Base-by-base conservation (phyloP, 2,888 invertebrate species). In the Cheilosia scutellata region DNA sequence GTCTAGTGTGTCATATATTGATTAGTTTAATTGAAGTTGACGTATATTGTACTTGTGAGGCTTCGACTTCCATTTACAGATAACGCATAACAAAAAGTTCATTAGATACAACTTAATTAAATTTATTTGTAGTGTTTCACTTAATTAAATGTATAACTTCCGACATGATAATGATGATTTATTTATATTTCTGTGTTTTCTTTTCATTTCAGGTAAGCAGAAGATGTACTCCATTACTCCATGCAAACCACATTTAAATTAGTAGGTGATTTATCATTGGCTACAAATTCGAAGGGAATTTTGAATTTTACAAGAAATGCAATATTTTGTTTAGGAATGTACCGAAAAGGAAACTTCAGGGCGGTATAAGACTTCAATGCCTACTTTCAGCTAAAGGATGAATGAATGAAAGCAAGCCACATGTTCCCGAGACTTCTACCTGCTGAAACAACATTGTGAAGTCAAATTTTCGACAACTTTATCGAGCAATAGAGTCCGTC, bases 11-110 rank as follows among this genome's bases (percentile, higher is more conserved):
- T 66, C 77, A 72, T 55, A 72, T 29, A 71, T 65, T 71, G 76
- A 82, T 82, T 65, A 65, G 51, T 65, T 65, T 66, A 68, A 79
- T 83, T 74, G 63, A 49, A 62, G 25, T 74, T 83, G 83, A 83
- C 78, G 37, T 70, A 68, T 57, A 74, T 83, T 79, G 63, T 63
- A 49, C 47, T 83, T 83, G 62, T 68, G 57, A 40, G 65, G 33
- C 51, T 79, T 71, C 71, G 16, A 49, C 20, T 25, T 25, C 68
- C 63, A 65, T 71, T 53, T 55, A 37, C 6, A 53, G 71, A 68
- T 42, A 5, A 13, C 58, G 9, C 33, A 9, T 33, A 33, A 60
- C 63, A 62, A 27, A 63, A 71, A 42, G 47, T 78, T 47, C 9
- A 65, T 58, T 65, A 60, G 53, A 71, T 33, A 58, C 37, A 65